Percentiles rank a stretch among this genome's conserved stretches.
Evolutionary conservation across 2,797 vertebrate genomes (phyloP).

Genomic region (Kryptopterus vitreolus): DNA sequence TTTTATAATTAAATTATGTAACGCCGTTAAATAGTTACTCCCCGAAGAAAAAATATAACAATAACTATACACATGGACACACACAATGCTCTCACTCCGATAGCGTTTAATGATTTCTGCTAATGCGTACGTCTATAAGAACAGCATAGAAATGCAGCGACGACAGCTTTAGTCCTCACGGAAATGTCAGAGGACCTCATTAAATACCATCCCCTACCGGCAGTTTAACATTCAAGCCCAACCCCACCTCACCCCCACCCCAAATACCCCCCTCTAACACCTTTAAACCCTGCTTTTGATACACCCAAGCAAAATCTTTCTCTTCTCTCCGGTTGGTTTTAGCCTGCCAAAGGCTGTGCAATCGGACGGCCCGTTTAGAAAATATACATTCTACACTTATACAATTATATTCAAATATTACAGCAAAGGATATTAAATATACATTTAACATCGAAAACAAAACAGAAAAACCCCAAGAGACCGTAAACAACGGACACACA

Average conservation of each 20-base stretch:
- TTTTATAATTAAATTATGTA: no score
- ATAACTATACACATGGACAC: no score
- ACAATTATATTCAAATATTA: no score
- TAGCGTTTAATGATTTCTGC: neutral
- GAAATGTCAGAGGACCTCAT: slow-evolving; percentile 23
- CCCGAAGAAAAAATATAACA: no score
- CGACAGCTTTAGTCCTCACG: neutral
- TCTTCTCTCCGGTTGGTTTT: no score
- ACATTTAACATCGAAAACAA: no score
- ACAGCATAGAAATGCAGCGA: neutral
- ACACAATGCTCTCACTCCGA: no score
- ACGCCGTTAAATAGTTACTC: no score
- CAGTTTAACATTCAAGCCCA: slow-evolving; percentile 6
- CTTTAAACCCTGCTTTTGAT: slow-evolving; percentile 24
- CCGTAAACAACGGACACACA: no score
- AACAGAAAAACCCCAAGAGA: no score
- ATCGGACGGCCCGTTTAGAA: neutral
- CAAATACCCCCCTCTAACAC: neutral
- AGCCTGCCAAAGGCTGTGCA: no score
- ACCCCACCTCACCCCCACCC: neutral
- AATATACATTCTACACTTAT: neutral
- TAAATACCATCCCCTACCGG: slow-evolving; percentile 9
- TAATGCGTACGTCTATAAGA: neutral
- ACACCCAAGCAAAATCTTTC: neutral
- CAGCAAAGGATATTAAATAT: no score